Percentiles rank a stretch among this genome's conserved stretches.
Evolutionary conservation across 2,797 vertebrate genomes (phyloP).

Genomic region (Pogonophryne albipinna): DNA sequence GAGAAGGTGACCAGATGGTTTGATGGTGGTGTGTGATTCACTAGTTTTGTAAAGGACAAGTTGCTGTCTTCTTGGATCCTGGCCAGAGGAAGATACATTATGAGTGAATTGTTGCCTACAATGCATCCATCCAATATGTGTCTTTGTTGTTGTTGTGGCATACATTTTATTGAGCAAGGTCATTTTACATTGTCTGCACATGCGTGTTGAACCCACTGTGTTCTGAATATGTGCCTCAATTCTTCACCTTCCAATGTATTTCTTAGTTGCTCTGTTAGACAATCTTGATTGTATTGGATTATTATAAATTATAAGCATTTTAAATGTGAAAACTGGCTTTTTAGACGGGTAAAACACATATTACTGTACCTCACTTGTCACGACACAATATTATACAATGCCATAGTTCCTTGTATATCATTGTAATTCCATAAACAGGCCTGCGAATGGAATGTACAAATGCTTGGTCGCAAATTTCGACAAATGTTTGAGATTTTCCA

Average conservation of each 20-base stretch:
- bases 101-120: not conserved
- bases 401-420: no score
- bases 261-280: not conserved
- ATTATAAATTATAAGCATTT: not conserved
- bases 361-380: no score
- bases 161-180: not conserved
- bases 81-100: not conserved
- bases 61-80: slow-evolving; percentile 17
- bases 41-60: not conserved
- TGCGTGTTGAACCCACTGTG: not conserved
- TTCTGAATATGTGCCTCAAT: not conserved
- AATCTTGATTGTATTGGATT: no score
- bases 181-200: not conserved
- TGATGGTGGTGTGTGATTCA: slow-evolving; percentile 6
- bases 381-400: no score
- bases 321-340: not conserved
- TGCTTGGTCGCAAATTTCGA: no score
- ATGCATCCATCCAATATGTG: not conserved
- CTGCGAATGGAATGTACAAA: no score
- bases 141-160: not conserved
- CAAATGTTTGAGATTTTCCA: no score
- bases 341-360: no score
- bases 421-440: no score
- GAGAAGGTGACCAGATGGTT: slow-evolving; percentile 34
- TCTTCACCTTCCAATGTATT: not conserved